Conservation (phyloP, 2,113 vertebrate species). For the Tupaia chinensis region DNA sequence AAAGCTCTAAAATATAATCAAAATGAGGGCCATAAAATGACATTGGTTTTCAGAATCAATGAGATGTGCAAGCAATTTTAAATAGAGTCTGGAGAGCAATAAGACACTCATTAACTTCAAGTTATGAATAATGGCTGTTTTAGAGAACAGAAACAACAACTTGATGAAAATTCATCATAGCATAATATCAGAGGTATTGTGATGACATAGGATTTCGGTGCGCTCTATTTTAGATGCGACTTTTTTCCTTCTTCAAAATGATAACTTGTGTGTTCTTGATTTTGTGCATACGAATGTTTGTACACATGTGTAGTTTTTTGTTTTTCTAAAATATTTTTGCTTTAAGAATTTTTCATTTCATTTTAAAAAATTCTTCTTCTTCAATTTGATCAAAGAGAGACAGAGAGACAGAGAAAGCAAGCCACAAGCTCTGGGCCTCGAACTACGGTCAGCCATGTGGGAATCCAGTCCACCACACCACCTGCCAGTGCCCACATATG, state of each 20-base stretch:
- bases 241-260: conserved; percentile 21
- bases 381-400: too few relatives aligned
- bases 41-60: conserved; percentile 79
- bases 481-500: too few relatives aligned
- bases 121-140: conserved; percentile 69
- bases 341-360: too few relatives aligned
- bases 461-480: too few relatives aligned
- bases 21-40: conserved; percentile 78
- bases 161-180: not conserved
- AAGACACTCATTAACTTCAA: conserved; percentile 71
- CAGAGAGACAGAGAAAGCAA: too few relatives aligned
- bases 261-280: not conserved
- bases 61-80: conserved; percentile 72
- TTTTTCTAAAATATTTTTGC: too few relatives aligned
- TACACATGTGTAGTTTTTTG: not conserved
- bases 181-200: not conserved
- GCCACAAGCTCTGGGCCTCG: too few relatives aligned
- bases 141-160: conserved; percentile 47
- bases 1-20: conserved; percentile 80
- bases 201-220: not conserved
- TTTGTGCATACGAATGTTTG: not conserved
- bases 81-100: conserved; percentile 71
- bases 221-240: not conserved
- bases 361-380: too few relatives aligned
- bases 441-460: too few relatives aligned